These are phyloP conservation scores for Drosophila mettleri DNA, from an alignment of 2,888 invertebrate genomes.

Conservation along the genomic window DNA sequence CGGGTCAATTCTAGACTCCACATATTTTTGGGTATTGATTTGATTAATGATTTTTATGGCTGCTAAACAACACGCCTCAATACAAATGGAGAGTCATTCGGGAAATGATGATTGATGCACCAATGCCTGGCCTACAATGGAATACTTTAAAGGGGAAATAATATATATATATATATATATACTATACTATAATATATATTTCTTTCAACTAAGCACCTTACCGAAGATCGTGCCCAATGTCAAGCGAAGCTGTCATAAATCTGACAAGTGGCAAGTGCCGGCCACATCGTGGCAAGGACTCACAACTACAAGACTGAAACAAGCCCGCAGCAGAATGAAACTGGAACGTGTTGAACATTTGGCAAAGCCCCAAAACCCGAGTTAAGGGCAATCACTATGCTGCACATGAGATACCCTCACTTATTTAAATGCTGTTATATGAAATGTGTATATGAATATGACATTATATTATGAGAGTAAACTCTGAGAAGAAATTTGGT, in stretches of 20 bases:
- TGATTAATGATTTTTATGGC: constrained; percentile 38
- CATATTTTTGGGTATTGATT: constrained; percentile 3
- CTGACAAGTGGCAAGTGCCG: constrained; percentile 61
- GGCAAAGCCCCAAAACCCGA: constrained; percentile 56
- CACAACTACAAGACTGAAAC: constrained; percentile 7
- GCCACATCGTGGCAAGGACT: constrained; percentile 30
- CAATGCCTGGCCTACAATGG: constrained; percentile 17
- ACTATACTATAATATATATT: too few relatives aligned
- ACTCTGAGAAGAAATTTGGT: too few relatives aligned
- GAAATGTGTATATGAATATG: neutral
- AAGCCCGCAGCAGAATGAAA: constrained; percentile 36
- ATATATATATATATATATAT: constrained; percentile 10
- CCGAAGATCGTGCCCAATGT: constrained; percentile 37
- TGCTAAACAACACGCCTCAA: neutral
- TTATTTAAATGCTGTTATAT: neutral
- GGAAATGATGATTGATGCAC: constrained; percentile 45
- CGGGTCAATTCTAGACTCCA: neutral
- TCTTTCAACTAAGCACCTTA: constrained; percentile 7
- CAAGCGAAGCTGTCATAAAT: constrained; percentile 65
- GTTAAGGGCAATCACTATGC: constrained; percentile 4
- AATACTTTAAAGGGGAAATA: constrained; percentile 11
- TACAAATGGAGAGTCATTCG: constrained; percentile 38
- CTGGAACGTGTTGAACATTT: constrained; percentile 73
- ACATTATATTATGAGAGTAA: too few relatives aligned
- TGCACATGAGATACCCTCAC: neutral